Evolutionary conservation across 2,113 vertebrate genomes (phyloP).

Genomic region (Zosterops pallidus): DNA sequence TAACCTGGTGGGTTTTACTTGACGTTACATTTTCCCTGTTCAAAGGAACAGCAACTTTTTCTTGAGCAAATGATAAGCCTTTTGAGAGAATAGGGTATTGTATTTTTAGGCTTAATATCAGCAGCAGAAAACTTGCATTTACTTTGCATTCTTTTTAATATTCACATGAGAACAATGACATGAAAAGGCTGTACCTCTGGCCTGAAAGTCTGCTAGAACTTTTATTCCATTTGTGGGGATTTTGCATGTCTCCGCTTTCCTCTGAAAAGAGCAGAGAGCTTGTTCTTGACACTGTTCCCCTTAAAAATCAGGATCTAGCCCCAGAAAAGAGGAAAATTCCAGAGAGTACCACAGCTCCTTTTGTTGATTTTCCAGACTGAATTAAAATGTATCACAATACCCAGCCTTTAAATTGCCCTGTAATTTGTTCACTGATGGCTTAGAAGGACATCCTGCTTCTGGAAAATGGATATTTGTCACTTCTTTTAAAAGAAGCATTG

Average conservation of each 20-base stretch:
- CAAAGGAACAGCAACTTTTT: not conserved
- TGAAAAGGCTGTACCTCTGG: not conserved
- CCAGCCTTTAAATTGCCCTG: not conserved
- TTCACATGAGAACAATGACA: not conserved
- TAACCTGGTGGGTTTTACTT: not conserved
- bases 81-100: not conserved
- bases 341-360: not conserved
- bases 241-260: not conserved
- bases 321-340: not conserved
- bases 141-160: not conserved
- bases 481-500: not conserved
- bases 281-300: not conserved
- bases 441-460: not conserved
- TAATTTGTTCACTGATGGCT: not conserved
- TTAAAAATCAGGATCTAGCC: not conserved
- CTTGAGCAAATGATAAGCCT: not conserved
- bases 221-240: not conserved
- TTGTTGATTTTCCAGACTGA: not conserved
- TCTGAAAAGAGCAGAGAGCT: not conserved
- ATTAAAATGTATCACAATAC: not conserved
- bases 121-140: not conserved
- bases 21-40: not conserved
- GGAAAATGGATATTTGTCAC: not conserved
- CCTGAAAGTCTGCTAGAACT: slow-evolving; percentile 2
- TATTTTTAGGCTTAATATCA: slow-evolving; percentile 13